A percentile compares a stretch with the other conserved stretches of the same genome.
phyloP scores from a whole-genome alignment of 2,797 vertebrate species.

The Dallia pectoralis region DNA sequence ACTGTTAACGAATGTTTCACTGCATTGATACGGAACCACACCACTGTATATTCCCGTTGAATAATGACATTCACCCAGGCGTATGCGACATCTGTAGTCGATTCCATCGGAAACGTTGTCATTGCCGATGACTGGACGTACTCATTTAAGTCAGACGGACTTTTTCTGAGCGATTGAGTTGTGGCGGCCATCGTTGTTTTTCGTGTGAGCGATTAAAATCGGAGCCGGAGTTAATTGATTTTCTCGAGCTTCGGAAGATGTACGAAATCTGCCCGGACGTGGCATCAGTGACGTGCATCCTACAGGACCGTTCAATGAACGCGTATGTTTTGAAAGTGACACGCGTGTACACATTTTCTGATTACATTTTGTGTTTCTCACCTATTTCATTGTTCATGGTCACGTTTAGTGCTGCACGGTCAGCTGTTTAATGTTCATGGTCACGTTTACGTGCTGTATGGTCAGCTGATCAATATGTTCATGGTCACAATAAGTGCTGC shows the following conservation, averaged over 20 bases:
- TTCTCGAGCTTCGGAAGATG: slow-evolving; percentile 20
- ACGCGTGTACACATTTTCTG: neutral
- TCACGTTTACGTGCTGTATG: too few species aligned
- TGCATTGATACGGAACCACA: neutral
- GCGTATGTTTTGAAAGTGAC: slow-evolving; percentile 1
- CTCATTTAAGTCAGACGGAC: neutral
- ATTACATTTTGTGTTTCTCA: neutral
- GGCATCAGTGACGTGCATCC: slow-evolving; percentile 16
- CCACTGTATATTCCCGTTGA: neutral
- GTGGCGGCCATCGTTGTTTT: neutral
- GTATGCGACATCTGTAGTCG: neutral
- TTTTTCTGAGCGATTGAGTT: neutral
- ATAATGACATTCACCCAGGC: neutral
- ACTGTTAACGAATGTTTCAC: neutral
- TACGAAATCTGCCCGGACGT: slow-evolving; percentile 21
- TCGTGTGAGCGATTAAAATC: slow-evolving; percentile 31
- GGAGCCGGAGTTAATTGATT: slow-evolving; percentile 40
- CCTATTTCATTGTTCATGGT: neutral
- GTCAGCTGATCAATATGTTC: too few species aligned
- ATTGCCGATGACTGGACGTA: neutral
- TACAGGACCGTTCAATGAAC: slow-evolving; percentile 22
- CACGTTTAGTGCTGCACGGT: neutral
- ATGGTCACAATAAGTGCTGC: too few species aligned
- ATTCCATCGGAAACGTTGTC: neutral
- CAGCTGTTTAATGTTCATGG: neutral